Base-by-base conservation (phyloP, 2,113 vertebrate species). In the Prochilodus magdalenae region DNA sequence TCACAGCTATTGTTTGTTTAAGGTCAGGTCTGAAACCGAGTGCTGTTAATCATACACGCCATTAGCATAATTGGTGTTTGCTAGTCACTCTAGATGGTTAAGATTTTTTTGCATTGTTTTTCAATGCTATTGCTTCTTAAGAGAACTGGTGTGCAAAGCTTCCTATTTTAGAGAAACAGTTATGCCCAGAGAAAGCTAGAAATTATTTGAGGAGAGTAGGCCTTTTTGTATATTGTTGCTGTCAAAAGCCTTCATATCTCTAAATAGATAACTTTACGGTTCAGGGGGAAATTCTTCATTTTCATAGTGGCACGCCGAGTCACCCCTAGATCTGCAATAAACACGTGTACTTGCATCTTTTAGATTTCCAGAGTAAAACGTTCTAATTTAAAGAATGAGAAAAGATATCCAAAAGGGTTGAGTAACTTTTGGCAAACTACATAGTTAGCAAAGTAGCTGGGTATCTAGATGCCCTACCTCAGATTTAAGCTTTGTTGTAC, bases 1-100 rank as follows among this genome's bases (percentile, higher is more conserved):
- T 82, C 51, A 22, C 62, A 81, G 62, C 57, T 73, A 71, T 79
- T 86, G 80, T 83, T 83, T 74, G 67, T 82, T 84, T 83, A 78
- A 84, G 87, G 77, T 63, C 74, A 80, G 24, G 62, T 73, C 73
- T 74, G 57, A 85, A 78, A 85, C 81, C 66, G 60, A 74, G 44
- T 63, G 65, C 77, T 82, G 81, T 84, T 59, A 26, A 79, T 79
- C 84, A 63, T 63, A 36, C 75, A 24, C 72, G 15, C 53, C 53
- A 77, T 88, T 86, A 62, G 55, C 77, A 80, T 82, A 83, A 80
- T 79, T 63, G 30, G 40, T 30, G 60, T 22, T 75, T 66, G 30
- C 59, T 49, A 74, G 77, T 30, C 73, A 67, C 49, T 75, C 67
- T 60, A 51, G 27, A 75, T 55, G n/a, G 47, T 73, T 66, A 80